These are phyloP conservation scores for Ceyx margarethae DNA, from an alignment of 2,113 vertebrate genomes.

Conservation along the genomic window DNA sequence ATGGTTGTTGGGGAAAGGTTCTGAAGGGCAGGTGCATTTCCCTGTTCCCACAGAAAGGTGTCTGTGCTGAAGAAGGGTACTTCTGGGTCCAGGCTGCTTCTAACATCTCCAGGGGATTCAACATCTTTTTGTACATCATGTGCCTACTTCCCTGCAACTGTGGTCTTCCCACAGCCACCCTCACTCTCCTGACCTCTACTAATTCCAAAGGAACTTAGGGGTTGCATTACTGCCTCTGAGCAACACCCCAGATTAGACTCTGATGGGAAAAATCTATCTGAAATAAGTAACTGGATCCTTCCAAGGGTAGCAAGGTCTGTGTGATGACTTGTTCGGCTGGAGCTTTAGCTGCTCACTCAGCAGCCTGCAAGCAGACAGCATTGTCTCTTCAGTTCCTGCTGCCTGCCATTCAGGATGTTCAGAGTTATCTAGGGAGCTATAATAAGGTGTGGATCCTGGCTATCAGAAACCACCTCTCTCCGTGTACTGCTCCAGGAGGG, in stretches of 20 bases:
- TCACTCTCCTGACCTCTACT: not conserved
- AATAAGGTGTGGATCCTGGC: not conserved
- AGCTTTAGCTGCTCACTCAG: conserved; percentile 53
- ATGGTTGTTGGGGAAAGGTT: not conserved
- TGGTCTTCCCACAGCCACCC: not conserved
- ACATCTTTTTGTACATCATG: accelerated
- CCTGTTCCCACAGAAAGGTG: not conserved
- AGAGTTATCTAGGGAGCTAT: conserved; percentile 19
- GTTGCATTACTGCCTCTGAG: not conserved
- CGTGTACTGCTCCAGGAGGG: not conserved
- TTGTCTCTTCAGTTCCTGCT: conserved; percentile 10
- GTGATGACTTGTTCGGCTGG: conserved; percentile 37
- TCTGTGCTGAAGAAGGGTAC: not conserved
- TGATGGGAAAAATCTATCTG: conserved; percentile 12
- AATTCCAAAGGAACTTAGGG: accelerated
- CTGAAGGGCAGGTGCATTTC: not conserved
- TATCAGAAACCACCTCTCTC: not conserved
- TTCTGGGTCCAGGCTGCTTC: not conserved
- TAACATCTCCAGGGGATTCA: not conserved
- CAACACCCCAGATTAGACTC: not conserved
- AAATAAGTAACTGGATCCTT: not conserved
- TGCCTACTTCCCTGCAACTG: not conserved
- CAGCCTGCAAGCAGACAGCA: conserved; percentile 44
- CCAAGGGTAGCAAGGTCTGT: not conserved
- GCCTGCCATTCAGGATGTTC: conserved; percentile 45